Conservation (phyloP, 2,888 invertebrate genomes). For the Drepana falcataria region DNA sequence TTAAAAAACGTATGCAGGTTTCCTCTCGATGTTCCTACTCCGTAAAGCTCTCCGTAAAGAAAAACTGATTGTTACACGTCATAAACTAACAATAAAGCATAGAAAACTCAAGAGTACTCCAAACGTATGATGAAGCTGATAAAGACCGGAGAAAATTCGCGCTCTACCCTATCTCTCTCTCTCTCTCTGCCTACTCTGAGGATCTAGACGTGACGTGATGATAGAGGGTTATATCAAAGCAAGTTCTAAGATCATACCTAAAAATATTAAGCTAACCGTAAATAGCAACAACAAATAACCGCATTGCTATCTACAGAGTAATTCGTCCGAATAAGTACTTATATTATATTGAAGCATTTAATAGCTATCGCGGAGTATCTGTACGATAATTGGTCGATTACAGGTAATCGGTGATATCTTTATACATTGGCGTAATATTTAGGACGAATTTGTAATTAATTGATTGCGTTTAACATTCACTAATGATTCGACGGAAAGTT, state of each 20-base stretch:
- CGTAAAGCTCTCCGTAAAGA: too few species aligned
- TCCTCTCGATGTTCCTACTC: too few species aligned
- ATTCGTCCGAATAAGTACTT: not conserved
- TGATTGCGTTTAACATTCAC: constrained; percentile 23
- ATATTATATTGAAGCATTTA: constrained; percentile 19
- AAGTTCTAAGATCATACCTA: not conserved
- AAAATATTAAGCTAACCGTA: not conserved
- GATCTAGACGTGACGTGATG: too few species aligned
- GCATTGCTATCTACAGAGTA: constrained; percentile 9
- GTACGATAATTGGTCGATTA: constrained; percentile 31
- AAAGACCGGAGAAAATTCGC: too few species aligned
- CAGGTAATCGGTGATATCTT: constrained; percentile 26
- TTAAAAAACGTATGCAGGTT: too few species aligned
- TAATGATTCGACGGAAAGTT: constrained; percentile 4
- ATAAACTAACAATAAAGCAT: too few species aligned
- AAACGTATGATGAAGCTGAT: too few species aligned
- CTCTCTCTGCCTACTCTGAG: too few species aligned
- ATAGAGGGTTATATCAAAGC: too few species aligned
- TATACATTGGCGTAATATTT: constrained; percentile 25
- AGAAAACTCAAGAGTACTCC: too few species aligned
- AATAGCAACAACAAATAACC: not conserved
- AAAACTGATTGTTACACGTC: too few species aligned
- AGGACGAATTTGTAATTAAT: constrained; percentile 21
- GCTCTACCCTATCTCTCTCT: too few species aligned
- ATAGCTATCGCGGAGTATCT: constrained; percentile 13